Conservation (phyloP, 2,113 vertebrate genomes). For the human region GRCh38 chr2:212589501-212590000, state of each 20-base stretch:
- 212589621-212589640: not conserved
- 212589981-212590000: not conserved
- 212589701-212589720: not conserved
- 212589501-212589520: not conserved
- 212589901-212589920: not conserved
- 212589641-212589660: not conserved
- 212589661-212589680: not conserved
- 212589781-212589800: not conserved
- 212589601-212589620: not conserved
- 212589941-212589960: not conserved
- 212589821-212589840: not conserved
- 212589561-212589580: not conserved
- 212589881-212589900: not conserved
- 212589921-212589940: not conserved
- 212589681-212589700: not conserved
- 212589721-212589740: not conserved
- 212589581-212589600: not conserved
- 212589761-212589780: not conserved
- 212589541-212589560: not conserved
- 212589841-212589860: not conserved
- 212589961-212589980: not conserved
- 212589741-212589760: not conserved
- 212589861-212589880: not conserved
- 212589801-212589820: not conserved
- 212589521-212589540: not conserved